These are phyloP conservation scores for Drosophila affinis DNA, from an alignment of 2,888 invertebrate species.

Conservation along the genomic window DNA sequence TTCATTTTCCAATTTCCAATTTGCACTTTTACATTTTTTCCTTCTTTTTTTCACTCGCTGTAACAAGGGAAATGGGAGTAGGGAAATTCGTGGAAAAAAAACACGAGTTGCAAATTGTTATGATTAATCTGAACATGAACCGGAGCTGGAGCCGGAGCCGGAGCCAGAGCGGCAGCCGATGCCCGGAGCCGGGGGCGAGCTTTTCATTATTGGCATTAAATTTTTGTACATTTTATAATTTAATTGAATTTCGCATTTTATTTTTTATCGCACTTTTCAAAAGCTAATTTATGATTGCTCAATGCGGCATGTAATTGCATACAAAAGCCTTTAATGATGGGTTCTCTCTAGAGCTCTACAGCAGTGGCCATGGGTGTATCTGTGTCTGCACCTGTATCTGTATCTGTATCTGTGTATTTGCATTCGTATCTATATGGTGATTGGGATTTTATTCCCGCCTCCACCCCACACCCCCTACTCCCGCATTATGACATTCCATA, in stretches of 20 bases:
- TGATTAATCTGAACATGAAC: conserved; percentile 61
- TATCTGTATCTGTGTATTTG: conserved; percentile 19
- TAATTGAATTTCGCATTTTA: conserved; percentile 65
- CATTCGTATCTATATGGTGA: conserved; percentile 16
- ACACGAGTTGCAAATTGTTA: conserved; percentile 41
- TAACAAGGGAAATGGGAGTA: not conserved
- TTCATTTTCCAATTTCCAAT: conserved; percentile 31
- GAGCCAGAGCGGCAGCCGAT: no score
- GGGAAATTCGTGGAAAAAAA: conserved; percentile 2
- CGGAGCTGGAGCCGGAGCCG: not conserved
- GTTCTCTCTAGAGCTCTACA: conserved; percentile 2
- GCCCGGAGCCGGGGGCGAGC: conserved; percentile 2
- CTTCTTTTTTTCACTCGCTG: not conserved
- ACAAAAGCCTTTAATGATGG: conserved; percentile 74
- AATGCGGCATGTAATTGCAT: conserved; percentile 79
- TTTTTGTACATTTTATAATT: conserved; percentile 72
- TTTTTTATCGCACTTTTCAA: conserved; percentile 49
- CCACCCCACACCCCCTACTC: not conserved
- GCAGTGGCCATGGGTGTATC: conserved; percentile 6
- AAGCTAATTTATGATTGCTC: conserved; percentile 79
- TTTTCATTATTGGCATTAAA: conserved; percentile 67
- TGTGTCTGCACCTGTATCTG: not conserved
- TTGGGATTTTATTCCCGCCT: conserved; percentile 6
- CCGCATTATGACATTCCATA: conserved; percentile 44
- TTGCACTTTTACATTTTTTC: not conserved